Evolutionary conservation across 2,113 vertebrate genomes (phyloP), one percentile per base, ranked within the genome.

Genomic region (Columbina picui): DNA sequence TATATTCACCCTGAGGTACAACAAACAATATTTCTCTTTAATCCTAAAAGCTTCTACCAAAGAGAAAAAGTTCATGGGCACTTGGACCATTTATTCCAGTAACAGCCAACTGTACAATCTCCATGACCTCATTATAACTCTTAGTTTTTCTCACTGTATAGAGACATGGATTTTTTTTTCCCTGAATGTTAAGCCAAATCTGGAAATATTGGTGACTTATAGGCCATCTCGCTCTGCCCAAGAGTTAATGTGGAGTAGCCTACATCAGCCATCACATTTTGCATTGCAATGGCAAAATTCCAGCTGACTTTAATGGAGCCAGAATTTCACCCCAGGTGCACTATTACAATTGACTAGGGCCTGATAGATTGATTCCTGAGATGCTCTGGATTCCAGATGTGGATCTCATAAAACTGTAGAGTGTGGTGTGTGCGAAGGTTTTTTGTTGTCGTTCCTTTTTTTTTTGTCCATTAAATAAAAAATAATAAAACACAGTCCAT

Each of bases 381-480:
- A 97, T 96, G 90, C 92, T 97, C 94, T 97, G 96, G 96, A 97
- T 96, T 97, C 96, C 96, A 96, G 93, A 97, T 96, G 94, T 96
- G 92, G 76, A 94, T 87, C 90, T 96, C 93, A 79, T 96, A 97
- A 95, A 96, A 92, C 21, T 92, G 83, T 64, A 50, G 68, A 84
- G 47, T 41, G 47, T 25, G 52, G 27, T 90, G 68, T 84, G 68
- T 73, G 92, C 41, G 90, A 77, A 59, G 52, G 6, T 22, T 25
- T 67, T 43, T 79, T 49, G 74, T 23, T 18, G 17, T 43, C 1
- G 1, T 1, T 8, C 50, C 17, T 45, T 55, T 47, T 21, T 21
- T 7, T 12, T 0, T 1, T 2, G 1, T 15, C 47, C 14, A 30
- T 86, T 90, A 90, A 92, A 92, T 88, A 88, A 96, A 95, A 90